These are phyloP conservation scores for Cyclina sinensis DNA, from an alignment of 1,140 invertebrate genomes.

Conservation along the genomic window DNA sequence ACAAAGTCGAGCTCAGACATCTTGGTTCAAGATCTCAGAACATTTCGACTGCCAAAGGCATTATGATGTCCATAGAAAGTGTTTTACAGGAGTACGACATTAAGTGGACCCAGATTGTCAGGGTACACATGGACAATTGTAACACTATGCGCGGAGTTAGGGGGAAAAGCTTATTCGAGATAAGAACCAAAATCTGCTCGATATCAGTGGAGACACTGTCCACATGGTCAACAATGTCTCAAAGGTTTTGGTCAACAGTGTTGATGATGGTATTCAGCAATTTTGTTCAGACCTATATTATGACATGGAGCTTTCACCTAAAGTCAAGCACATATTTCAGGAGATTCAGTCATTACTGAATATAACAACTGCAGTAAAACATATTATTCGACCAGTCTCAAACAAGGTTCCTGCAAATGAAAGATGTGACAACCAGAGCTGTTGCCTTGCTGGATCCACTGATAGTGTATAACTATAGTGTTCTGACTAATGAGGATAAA, in stretches of 20 bases:
- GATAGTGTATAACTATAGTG: not conserved
- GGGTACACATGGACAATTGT: conserved; percentile 17
- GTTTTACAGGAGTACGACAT: conserved; percentile 14
- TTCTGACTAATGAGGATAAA: conserved; percentile 19
- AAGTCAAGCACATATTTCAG: not conserved
- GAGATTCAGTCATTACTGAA: no score
- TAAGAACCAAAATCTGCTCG: conserved; percentile 55
- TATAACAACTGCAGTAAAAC: not conserved
- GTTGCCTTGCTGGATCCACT: not conserved
- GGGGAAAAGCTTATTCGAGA: conserved; percentile 30
- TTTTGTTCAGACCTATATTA: not conserved
- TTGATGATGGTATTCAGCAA: not conserved
- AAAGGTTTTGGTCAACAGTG: not conserved
- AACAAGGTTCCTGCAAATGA: conserved; percentile 21
- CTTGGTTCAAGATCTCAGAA: conserved; percentile 22
- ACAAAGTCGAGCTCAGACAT: not conserved
- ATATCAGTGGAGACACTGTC: conserved; percentile 60
- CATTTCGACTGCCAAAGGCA: not conserved
- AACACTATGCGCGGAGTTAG: conserved; percentile 2
- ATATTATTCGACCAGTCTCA: not conserved
- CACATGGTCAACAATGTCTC: conserved; percentile 57
- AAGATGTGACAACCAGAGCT: not conserved
- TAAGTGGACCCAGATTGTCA: conserved; percentile 10
- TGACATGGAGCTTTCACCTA: conserved; percentile 14
- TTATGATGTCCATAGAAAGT: conserved; percentile 7